Conservation (phyloP, 92 coral and sea anemone genomes). For the Porites rus region DNA sequence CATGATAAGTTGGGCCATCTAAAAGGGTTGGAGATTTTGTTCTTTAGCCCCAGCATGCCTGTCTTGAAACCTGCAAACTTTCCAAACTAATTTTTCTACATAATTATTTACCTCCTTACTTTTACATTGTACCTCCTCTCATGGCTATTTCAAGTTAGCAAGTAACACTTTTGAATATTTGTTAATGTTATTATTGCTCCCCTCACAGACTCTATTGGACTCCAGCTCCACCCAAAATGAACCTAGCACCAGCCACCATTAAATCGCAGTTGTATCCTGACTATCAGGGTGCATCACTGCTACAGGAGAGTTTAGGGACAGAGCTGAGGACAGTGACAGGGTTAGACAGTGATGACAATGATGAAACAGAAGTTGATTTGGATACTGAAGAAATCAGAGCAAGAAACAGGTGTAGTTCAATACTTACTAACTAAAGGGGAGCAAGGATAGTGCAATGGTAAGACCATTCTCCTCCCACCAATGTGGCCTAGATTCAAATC, state of each 20-base stretch:
- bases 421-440: neutral
- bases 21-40: no score
- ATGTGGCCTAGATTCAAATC: no score
- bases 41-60: no score
- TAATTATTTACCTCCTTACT: neutral
- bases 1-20: no score
- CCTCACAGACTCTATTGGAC: constrained; percentile 93
- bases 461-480: no score
- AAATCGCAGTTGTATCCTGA: constrained; percentile 86
- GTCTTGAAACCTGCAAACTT: no score
- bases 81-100: no score
- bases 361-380: constrained; percentile 62
- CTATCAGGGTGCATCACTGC: constrained; percentile 86
- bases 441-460: no score
- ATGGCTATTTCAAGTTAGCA: neutral
- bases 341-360: constrained; percentile 81
- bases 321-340: constrained; percentile 75
- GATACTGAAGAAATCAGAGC: constrained; percentile 69
- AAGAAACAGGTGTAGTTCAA: constrained; percentile 68
- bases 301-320: constrained; percentile 82
- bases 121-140: neutral
- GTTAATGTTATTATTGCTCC: neutral
- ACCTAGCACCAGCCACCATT: constrained; percentile 85
- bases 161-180: no score
- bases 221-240: constrained; percentile 99